phyloP scores from a whole-genome alignment of 1,140 invertebrate species.

The Rhizoglyphus robini region DNA sequence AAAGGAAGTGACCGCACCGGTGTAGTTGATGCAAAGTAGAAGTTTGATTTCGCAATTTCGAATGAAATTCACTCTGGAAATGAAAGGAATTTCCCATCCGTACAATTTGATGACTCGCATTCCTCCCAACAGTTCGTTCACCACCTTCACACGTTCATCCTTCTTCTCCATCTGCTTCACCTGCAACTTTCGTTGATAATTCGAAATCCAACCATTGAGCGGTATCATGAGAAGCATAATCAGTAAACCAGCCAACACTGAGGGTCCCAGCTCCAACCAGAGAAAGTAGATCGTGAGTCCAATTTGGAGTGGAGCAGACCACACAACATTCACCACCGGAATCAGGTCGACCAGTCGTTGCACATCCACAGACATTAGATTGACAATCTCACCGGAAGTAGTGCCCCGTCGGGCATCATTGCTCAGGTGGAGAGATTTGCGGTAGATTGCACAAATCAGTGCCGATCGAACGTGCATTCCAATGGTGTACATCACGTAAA shows the following conservation, averaged over 20 bases:
- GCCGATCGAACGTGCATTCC: constrained; percentile 29
- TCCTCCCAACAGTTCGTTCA: constrained; percentile 34
- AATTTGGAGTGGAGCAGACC: constrained; percentile 90
- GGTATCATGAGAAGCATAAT: constrained; percentile 38
- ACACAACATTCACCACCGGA: constrained; percentile 51
- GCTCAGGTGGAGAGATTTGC: constrained; percentile 31
- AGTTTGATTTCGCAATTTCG: constrained; percentile 25
- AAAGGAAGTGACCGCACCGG: constrained; percentile 21
- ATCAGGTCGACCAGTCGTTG: constrained; percentile 32
- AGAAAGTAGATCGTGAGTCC: constrained; percentile 73
- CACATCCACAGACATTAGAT: constrained; percentile 42
- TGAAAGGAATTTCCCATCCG: constrained; percentile 28
- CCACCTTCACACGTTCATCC: constrained; percentile 32
- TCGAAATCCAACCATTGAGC: constrained; percentile 22
- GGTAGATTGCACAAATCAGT: constrained; percentile 28
- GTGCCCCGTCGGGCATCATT: constrained; percentile 31
- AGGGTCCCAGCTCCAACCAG: constrained; percentile 52
- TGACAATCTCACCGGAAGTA: constrained; percentile 42
- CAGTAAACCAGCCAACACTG: constrained; percentile 34
- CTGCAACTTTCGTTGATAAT: constrained; percentile 28
- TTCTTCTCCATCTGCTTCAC: constrained; percentile 33
- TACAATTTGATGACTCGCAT: constrained; percentile 30
- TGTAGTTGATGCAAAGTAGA: constrained; percentile 21
- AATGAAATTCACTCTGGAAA: constrained; percentile 19
- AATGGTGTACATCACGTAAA: constrained; percentile 61